A percentile compares a stretch with the other conserved stretches of the same genome.
phyloP scores from a whole-genome alignment of 2,888 invertebrate genomes.

The Mactromeris polynyma region DNA sequence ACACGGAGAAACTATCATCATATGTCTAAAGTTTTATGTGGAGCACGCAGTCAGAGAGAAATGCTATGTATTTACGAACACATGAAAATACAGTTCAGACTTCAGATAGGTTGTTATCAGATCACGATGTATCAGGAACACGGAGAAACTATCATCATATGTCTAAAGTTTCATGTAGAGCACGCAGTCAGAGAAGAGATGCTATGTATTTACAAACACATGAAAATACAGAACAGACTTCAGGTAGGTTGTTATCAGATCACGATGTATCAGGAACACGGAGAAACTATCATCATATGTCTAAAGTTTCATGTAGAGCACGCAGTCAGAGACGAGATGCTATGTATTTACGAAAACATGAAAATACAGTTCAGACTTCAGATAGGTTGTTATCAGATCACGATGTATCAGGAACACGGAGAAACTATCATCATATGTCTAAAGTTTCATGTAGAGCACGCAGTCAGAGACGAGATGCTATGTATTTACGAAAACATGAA shows the following conservation, averaged over 20 bases:
- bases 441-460: neutral
- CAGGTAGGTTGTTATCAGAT: constrained; percentile 41
- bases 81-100: neutral
- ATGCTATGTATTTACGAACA: neutral
- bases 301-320: neutral
- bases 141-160: neutral
- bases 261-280: constrained; percentile 73
- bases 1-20: constrained; percentile 74
- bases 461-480: neutral
- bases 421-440: neutral
- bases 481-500: neutral
- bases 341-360: neutral
- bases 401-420: neutral
- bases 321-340: too few relatives aligned
- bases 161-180: neutral
- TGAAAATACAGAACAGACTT: neutral
- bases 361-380: neutral
- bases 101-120: neutral
- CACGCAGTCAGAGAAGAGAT: neutral
- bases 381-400: neutral
- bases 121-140: neutral
- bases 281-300: constrained; percentile 65
- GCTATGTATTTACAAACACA: neutral
- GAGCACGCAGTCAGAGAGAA: too few relatives aligned
- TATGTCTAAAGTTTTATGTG: neutral